These are phyloP conservation scores for Nautilus pompilius DNA, from an alignment of 1,140 invertebrate species.

Conservation along the genomic window DNA sequence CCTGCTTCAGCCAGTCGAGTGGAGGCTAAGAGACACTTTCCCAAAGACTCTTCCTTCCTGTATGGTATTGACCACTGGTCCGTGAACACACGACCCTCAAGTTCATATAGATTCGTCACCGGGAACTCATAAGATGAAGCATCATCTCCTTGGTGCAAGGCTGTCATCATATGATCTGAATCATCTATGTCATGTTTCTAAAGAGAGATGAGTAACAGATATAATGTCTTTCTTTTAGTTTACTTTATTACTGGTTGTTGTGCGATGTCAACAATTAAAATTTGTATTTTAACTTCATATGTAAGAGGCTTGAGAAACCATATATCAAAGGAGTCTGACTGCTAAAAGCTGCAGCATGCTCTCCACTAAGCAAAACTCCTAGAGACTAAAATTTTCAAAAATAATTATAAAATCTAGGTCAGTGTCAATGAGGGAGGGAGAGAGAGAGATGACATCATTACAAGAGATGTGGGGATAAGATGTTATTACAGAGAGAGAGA, in stretches of 20 bases:
- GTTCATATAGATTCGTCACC: slow-evolving; percentile 59
- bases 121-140: slow-evolving; percentile 53
- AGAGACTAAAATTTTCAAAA: too few relatives aligned
- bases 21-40: slow-evolving; percentile 58
- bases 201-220: not conserved
- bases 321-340: not conserved
- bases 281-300: not conserved
- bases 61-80: slow-evolving; percentile 63
- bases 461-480: too few relatives aligned
- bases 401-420: too few relatives aligned
- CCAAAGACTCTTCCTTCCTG: slow-evolving; percentile 60
- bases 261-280: too few relatives aligned
- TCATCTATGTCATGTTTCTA: not conserved
- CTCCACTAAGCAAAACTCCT: not conserved
- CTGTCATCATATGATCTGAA: not conserved
- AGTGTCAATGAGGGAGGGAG: too few relatives aligned
- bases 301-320: not conserved
- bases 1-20: slow-evolving; percentile 57
- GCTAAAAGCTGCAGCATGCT: not conserved
- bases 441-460: too few relatives aligned
- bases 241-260: too few relatives aligned
- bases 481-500: too few relatives aligned
- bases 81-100: slow-evolving; percentile 60
- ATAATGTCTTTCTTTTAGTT: too few relatives aligned
- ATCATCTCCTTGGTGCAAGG: slow-evolving; percentile 10